These are phyloP conservation scores for Helicolenus hilgendorfi DNA, from an alignment of 2,797 vertebrate genomes.

Conservation along the genomic window DNA sequence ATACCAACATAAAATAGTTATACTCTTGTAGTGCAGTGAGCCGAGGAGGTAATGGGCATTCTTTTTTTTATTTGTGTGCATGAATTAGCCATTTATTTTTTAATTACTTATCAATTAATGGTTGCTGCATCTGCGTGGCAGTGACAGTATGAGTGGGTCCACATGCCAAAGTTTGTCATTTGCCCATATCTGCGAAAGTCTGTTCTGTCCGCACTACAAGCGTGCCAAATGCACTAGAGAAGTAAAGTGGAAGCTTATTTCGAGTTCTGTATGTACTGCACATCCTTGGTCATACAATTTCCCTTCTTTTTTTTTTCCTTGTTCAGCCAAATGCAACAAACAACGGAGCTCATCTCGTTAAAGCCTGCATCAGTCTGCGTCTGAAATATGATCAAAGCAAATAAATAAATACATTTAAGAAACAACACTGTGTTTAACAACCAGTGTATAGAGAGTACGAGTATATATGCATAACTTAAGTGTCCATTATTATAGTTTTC, in stretches of 20 bases:
- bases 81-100: background rate
- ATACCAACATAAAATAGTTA: background rate
- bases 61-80: background rate
- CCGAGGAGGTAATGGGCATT: too few species aligned
- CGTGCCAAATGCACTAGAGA: rapidly evolving
- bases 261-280: background rate
- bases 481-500: background rate
- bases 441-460: background rate
- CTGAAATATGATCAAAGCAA: background rate
- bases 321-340: background rate
- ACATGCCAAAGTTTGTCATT: background rate
- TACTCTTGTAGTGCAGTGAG: background rate
- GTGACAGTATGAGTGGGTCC: too few species aligned
- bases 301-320: background rate
- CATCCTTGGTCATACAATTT: background rate
- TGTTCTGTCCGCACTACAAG: too few species aligned
- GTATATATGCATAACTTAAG: background rate
- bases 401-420: background rate
- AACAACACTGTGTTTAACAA: background rate
- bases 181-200: too few species aligned
- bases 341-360: background rate
- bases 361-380: background rate
- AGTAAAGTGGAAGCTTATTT: background rate
- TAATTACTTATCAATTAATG: background rate
- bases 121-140: background rate